Conservation (phyloP, 2,888 invertebrate species). For the Venusia cambrica region DNA sequence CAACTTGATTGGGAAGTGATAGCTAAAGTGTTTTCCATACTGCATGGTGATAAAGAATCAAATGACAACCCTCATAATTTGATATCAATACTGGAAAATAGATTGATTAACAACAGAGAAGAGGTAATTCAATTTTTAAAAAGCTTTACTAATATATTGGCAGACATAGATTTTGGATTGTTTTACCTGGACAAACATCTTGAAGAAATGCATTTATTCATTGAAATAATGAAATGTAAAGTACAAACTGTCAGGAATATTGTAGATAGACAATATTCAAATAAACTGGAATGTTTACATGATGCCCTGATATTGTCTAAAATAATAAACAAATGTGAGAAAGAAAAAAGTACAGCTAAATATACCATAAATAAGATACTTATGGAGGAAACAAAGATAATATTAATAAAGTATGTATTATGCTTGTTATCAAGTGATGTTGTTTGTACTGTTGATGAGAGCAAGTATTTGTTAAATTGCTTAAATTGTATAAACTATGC, state of each 20-base stretch:
- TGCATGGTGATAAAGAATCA: conserved; percentile 34
- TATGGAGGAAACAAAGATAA: conserved; percentile 37
- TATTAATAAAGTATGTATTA: conserved; percentile 47
- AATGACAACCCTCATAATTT: conserved; percentile 37
- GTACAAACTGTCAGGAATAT: conserved; percentile 43
- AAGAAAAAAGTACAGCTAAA: conserved; percentile 17
- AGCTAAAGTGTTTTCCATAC: conserved; percentile 38
- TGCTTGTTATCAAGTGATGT: conserved; percentile 45
- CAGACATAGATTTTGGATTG: conserved; percentile 48
- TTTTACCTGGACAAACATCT: conserved; percentile 44
- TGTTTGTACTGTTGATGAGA: conserved; percentile 40
- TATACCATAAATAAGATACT: conserved; percentile 33
- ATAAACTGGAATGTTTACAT: conserved; percentile 48
- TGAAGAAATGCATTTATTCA: conserved; percentile 37
- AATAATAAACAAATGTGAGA: conserved; percentile 39
- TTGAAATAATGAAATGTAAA: conserved; percentile 42
- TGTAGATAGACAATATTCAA: conserved; percentile 52
- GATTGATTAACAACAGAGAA: conserved; percentile 30
- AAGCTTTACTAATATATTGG: conserved; percentile 34
- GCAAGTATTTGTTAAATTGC: conserved; percentile 38
- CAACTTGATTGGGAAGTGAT: conserved; percentile 47
- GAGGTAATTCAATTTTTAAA: conserved; percentile 39
- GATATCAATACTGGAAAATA: conserved; percentile 28
- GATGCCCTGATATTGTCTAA: conserved; percentile 48
- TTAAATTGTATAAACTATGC: conserved; percentile 28